Conservation (phyloP, 2,888 invertebrate species). For the Xestoiulus laeticollis region DNA sequence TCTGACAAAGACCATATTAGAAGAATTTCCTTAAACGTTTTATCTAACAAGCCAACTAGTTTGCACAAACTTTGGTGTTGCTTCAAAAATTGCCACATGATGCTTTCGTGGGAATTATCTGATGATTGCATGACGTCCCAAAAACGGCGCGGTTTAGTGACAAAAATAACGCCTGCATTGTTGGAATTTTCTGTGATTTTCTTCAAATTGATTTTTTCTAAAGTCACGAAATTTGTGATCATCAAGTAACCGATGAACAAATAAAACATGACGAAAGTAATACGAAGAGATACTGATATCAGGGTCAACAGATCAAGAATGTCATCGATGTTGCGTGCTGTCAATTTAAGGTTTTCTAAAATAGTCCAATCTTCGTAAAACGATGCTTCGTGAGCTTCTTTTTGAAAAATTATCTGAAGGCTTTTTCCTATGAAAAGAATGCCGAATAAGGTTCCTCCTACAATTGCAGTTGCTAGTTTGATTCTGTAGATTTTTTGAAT, state of each 20-base stretch:
- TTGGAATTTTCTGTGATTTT: not conserved
- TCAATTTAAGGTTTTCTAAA: not conserved
- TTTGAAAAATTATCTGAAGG: not conserved
- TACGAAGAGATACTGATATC: not conserved
- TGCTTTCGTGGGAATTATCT: not conserved
- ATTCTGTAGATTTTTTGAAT: not conserved
- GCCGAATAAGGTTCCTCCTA: not conserved
- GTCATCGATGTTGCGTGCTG: not conserved
- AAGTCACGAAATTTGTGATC: not conserved
- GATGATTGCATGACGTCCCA: not conserved
- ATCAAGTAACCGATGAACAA: not conserved
- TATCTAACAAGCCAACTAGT: not conserved
- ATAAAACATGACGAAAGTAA: not conserved
- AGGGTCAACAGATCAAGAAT: not conserved
- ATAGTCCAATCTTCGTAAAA: not conserved
- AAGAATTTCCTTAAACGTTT: not conserved
- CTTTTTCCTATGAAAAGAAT: not conserved
- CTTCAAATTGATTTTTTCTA: not conserved
- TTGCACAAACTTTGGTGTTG: not conserved
- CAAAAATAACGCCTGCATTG: not conserved
- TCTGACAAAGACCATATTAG: constrained; percentile 3
- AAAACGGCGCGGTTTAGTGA: not conserved
- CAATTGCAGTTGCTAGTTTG: not conserved
- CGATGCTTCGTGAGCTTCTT: not conserved
- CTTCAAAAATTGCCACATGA: not conserved